These are phyloP conservation scores for Chlorospingus flavigularis DNA, from an alignment of 2,797 vertebrate species.

Conservation along the genomic window DNA sequence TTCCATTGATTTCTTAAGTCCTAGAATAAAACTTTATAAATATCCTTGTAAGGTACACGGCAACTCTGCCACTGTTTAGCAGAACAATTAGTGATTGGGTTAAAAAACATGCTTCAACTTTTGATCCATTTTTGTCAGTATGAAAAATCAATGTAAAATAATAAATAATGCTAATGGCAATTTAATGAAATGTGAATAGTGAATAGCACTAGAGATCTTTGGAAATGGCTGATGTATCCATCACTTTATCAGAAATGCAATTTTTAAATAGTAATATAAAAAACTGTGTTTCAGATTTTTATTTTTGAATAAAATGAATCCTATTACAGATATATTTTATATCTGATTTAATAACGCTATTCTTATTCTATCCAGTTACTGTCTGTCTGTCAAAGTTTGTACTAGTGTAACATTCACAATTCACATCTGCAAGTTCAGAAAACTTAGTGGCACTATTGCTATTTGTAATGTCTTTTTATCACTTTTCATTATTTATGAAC, in stretches of 20 bases:
- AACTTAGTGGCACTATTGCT: neutral
- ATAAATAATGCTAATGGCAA: neutral
- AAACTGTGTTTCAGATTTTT: neutral
- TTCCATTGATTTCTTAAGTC: neutral
- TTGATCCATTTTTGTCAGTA: neutral
- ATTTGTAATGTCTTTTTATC: neutral
- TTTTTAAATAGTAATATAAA: neutral
- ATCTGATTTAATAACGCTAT: neutral
- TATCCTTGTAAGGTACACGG: neutral
- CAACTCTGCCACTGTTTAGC: neutral
- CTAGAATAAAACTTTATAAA: neutral
- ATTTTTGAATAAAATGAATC: neutral
- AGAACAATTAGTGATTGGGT: neutral
- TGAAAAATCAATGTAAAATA: neutral
- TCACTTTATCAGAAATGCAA: neutral
- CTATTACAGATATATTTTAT: neutral
- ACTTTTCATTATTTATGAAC: neutral
- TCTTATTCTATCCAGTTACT: neutral
- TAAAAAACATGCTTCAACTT: neutral
- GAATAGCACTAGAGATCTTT: neutral
- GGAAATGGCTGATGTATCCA: neutral
- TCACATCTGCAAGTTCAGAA: neutral
- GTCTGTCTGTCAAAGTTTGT: neutral
- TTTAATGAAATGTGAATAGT: neutral
- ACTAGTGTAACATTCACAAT: neutral